A percentile compares a stretch with the other conserved stretches of the same genome.
Evolutionary conservation across 1,140 invertebrate genomes (phyloP).

Genomic region (Charaxes varanes): DNA sequence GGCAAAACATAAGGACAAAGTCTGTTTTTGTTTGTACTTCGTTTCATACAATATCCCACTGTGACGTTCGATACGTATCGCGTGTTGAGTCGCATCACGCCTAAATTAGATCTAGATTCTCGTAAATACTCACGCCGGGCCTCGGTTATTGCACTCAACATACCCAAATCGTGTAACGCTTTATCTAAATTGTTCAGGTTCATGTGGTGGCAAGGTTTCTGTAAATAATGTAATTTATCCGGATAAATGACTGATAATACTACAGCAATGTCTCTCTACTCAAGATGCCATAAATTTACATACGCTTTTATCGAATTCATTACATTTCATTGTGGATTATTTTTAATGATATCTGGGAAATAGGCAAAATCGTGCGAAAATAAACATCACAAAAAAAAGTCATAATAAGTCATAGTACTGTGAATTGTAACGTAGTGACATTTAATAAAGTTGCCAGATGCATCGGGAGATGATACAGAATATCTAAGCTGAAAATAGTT

Average conservation of each 20-base stretch:
- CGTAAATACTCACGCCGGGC: conserved; percentile 73
- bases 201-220: conserved; percentile 57
- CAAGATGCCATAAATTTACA: conserved; percentile 18
- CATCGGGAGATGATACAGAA: neutral
- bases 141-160: conserved; percentile 74
- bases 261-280: conserved; percentile 1
- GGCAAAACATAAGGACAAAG: conserved; percentile 67
- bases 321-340: conserved; percentile 57
- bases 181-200: conserved; percentile 73
- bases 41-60: conserved; percentile 74
- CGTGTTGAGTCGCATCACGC: conserved; percentile 74
- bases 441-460: conserved; percentile 28
- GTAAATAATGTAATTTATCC: conserved; percentile 37
- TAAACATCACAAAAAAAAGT: conserved; percentile 72
- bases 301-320: conserved; percentile 58
- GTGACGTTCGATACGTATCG: conserved; percentile 75
- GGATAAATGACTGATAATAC: conserved; percentile 8
- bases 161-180: conserved; percentile 75
- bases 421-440: too few relatives aligned
- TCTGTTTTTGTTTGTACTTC: conserved; percentile 63
- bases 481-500: too few relatives aligned
- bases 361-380: conserved; percentile 60
- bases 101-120: conserved; percentile 65
- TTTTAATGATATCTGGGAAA: conserved; percentile 36
- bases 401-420: conserved; percentile 66